Evolutionary conservation across 2,888 invertebrate genomes (phyloP).

Genomic region (Yponomeuta plumbellus): DNA sequence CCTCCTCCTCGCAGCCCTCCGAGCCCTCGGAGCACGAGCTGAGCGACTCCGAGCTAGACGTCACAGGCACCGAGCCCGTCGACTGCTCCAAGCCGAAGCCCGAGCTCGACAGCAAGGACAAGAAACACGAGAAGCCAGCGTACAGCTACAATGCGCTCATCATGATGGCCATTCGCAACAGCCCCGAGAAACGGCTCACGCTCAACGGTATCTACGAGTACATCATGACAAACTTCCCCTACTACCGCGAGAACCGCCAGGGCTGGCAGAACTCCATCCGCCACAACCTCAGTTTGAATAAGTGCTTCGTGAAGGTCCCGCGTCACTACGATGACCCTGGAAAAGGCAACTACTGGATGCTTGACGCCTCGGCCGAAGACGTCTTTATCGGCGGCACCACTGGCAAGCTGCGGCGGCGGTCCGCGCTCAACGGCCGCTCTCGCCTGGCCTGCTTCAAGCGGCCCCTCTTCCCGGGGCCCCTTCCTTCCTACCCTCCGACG

Average conservation of each 20-base stretch:
- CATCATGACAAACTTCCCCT: constrained; percentile 95
- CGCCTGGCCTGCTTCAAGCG: constrained; percentile 93
- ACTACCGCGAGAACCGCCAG: constrained; percentile 94
- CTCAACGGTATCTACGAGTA: constrained; percentile 95
- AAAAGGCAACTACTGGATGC: constrained; percentile 98
- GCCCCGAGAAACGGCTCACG: constrained; percentile 89
- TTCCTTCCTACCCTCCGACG: constrained; percentile 76
- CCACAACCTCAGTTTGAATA: constrained; percentile 94
- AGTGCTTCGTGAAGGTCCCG: constrained; percentile 95
- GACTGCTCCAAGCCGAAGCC: constrained; percentile 79
- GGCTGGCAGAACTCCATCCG: constrained; percentile 98
- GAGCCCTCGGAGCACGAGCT: constrained; percentile 59
- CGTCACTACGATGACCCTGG: constrained; percentile 96
- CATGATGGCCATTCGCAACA: constrained; percentile 96
- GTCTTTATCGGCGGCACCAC: constrained; percentile 96
- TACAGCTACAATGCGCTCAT: constrained; percentile 96
- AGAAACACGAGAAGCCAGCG: constrained; percentile 89
- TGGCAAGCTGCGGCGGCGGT: constrained; percentile 92
- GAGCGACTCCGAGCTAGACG: constrained; percentile 84
- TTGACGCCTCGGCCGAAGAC: constrained; percentile 93
- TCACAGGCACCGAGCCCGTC: constrained; percentile 85
- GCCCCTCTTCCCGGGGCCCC: constrained; percentile 78
- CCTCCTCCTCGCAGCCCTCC: constrained; percentile 56
- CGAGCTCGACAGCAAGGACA: constrained; percentile 50
- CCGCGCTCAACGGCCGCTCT: constrained; percentile 91